Percentiles rank a stretch among this genome's conserved stretches.
phyloP scores from a whole-genome alignment of 2,113 vertebrate genomes.

The Mustela lutreola region DNA sequence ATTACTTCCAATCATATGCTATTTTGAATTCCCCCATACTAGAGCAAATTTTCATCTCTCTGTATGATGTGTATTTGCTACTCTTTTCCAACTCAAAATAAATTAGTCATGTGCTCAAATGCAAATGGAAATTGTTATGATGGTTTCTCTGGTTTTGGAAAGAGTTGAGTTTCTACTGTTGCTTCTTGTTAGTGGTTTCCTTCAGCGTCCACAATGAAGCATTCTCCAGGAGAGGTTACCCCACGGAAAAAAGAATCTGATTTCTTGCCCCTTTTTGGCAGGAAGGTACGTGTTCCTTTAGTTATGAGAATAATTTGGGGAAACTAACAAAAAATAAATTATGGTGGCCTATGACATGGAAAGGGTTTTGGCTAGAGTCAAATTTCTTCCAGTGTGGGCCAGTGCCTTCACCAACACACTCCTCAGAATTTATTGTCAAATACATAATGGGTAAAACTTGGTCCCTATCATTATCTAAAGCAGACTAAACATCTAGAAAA shows the following conservation, averaged over 20 bases:
- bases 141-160: neutral
- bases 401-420: fast-evolving
- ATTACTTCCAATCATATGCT: neutral
- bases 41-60: neutral
- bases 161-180: neutral
- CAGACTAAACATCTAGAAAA: conserved; percentile 34
- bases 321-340: conserved; percentile 13
- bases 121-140: neutral
- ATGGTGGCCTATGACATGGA: neutral
- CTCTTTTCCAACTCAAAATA: conserved; percentile 37
- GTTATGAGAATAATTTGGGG: neutral
- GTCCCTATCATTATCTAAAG: conserved; percentile 23
- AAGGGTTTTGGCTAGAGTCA: neutral
- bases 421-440: neutral
- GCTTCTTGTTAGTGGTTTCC: neutral
- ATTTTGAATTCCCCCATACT: neutral
- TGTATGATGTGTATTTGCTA: neutral
- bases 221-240: neutral
- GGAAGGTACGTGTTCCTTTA: neutral
- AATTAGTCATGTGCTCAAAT: neutral
- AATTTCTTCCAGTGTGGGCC: neutral
- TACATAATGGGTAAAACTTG: neutral
- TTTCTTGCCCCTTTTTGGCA: neutral
- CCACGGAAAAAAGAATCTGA: neutral
- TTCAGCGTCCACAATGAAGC: neutral